phyloP scores from a whole-genome alignment of 2,888 invertebrate species.

The Malthinus flaveolus region DNA sequence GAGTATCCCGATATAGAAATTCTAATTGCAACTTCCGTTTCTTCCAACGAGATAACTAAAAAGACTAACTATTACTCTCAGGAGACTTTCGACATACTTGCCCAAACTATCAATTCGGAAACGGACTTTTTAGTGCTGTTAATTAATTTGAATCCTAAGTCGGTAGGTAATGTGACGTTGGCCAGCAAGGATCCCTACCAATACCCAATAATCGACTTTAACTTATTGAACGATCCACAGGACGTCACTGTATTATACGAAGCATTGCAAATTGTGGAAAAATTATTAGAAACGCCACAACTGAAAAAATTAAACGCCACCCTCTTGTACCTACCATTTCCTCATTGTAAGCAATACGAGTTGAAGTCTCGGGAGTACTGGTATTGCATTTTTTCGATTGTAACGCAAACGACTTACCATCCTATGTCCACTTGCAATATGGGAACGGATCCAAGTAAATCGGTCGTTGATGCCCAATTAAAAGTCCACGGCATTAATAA shows the following conservation, averaged over 20 bases:
- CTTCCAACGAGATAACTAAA: not conserved
- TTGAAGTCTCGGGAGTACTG: slow-evolving; percentile 32
- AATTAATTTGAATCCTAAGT: slow-evolving; percentile 36
- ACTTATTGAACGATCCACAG: slow-evolving; percentile 41
- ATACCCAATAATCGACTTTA: slow-evolving; percentile 40
- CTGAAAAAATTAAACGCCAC: slow-evolving; percentile 9
- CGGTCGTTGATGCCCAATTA: slow-evolving; percentile 23
- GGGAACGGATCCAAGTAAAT: slow-evolving; percentile 23
- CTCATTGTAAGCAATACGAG: slow-evolving; percentile 35
- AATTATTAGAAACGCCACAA: slow-evolving; percentile 47
- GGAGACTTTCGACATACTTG: not conserved
- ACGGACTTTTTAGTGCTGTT: not conserved
- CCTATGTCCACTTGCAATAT: slow-evolving; percentile 33
- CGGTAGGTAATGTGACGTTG: slow-evolving; percentile 38
- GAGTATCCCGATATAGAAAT: slow-evolving; percentile 41
- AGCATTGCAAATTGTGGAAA: slow-evolving; percentile 54
- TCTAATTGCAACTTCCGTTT: not conserved
- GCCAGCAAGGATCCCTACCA: slow-evolving; percentile 39
- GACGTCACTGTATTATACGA: slow-evolving; percentile 66
- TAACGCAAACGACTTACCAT: slow-evolving; percentile 28
- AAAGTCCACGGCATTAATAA: slow-evolving; percentile 67
- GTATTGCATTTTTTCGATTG: slow-evolving; percentile 32
- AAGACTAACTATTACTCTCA: not conserved
- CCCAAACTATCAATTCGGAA: not conserved
- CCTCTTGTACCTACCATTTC: slow-evolving; percentile 31